phyloP scores from a whole-genome alignment of 2,113 vertebrate species.

The Bagarius yarrelli region DNA sequence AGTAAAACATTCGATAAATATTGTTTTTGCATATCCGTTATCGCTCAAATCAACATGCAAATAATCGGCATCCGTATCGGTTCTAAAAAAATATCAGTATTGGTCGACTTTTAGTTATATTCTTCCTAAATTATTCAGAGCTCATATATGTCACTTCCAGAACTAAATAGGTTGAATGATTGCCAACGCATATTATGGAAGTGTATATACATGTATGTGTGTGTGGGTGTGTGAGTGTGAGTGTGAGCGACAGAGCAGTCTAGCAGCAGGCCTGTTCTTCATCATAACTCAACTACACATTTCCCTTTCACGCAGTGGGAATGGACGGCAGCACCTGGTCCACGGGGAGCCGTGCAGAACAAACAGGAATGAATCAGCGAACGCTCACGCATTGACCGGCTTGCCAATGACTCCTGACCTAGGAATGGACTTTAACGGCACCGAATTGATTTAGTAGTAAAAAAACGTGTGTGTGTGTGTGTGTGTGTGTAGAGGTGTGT shows the following conservation, averaged over 20 bases:
- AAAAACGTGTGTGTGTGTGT: constrained; percentile 2
- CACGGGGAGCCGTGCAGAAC: constrained; percentile 20
- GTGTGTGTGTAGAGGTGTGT: not conserved
- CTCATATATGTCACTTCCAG: not conserved
- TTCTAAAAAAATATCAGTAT: not conserved
- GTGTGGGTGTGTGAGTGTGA: constrained; percentile 2
- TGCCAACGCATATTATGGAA: constrained; percentile 16
- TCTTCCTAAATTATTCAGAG: not conserved
- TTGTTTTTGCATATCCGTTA: no score
- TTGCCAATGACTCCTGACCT: not conserved
- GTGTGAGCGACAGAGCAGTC: not conserved
- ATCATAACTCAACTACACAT: constrained; percentile 37
- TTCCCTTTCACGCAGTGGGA: constrained; percentile 31
- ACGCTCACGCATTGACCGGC: constrained; percentile 30
- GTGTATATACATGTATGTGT: constrained; percentile 1
- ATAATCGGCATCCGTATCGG: no score
- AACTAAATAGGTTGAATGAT: constrained; percentile 19
- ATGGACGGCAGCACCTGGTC: constrained; percentile 34
- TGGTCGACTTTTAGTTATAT: no score
- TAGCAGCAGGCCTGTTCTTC: constrained; percentile 28
- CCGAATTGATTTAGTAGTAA: constrained; percentile 26
- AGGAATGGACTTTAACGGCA: constrained; percentile 19
- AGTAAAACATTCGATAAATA: no score
- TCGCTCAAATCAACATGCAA: no score
- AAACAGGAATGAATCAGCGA: constrained; percentile 37